These are phyloP conservation scores for Marisa cornuarietis DNA, from an alignment of 1,140 invertebrate species.

Conservation along the genomic window DNA sequence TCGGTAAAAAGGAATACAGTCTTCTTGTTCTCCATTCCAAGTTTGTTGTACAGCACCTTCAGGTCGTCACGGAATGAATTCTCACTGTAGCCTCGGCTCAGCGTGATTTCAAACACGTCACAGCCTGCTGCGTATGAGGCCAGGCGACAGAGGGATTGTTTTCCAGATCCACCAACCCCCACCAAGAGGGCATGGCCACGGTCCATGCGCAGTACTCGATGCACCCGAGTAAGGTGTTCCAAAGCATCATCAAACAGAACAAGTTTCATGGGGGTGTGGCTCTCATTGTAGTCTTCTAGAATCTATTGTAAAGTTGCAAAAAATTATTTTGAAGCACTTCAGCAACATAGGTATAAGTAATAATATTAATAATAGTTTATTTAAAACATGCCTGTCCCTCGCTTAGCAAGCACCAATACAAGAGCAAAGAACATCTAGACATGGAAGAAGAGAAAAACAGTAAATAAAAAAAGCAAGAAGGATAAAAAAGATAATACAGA, in stretches of 20 bases:
- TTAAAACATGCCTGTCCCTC: no score
- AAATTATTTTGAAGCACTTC: not conserved
- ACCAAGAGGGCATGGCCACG: conserved; percentile 85
- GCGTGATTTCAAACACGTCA: conserved; percentile 83
- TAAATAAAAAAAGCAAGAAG: no score
- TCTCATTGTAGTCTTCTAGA: conserved; percentile 85
- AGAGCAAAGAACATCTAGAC: no score
- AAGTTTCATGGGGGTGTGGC: conserved; percentile 72
- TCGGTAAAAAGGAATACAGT: conserved; percentile 86
- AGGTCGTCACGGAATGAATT: conserved; percentile 84
- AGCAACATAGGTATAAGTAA: not conserved
- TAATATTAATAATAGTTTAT: no score
- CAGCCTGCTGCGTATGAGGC: conserved; percentile 70
- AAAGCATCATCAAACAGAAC: conserved; percentile 91
- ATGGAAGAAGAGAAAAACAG: no score
- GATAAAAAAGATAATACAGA: no score
- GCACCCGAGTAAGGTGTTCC: conserved; percentile 86
- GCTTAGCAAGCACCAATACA: no score
- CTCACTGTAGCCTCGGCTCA: conserved; percentile 84
- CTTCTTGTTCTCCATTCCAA: conserved; percentile 81
- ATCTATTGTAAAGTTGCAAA: conserved; percentile 74
- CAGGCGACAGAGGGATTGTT: conserved; percentile 71
- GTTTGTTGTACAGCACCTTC: conserved; percentile 79
- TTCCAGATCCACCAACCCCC: conserved; percentile 82
- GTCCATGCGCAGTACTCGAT: conserved; percentile 83